Evolutionary conservation across 1,140 invertebrate genomes (phyloP).

Genomic region (Leptonema lineaticorne): DNA sequence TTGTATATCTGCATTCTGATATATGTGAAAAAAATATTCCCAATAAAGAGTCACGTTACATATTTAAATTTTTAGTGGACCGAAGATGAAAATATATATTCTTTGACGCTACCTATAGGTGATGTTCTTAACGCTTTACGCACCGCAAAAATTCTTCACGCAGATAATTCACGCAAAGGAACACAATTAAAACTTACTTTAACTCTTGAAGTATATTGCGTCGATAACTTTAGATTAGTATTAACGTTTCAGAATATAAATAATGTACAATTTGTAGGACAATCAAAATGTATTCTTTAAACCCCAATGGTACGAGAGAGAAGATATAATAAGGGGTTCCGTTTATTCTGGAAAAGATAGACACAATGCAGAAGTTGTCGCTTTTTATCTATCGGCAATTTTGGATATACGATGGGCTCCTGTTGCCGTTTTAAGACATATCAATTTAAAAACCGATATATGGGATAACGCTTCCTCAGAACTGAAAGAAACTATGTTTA

Average conservation of each 20-base stretch:
- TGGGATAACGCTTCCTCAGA: constrained; percentile 66
- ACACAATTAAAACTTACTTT: constrained; percentile 89
- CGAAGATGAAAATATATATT: constrained; percentile 65
- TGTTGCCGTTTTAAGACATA: constrained; percentile 72
- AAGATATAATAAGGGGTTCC: constrained; percentile 72
- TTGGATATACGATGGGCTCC: constrained; percentile 78
- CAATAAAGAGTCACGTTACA: too few relatives aligned
- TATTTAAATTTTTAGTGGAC: constrained; percentile 65
- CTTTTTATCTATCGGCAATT: constrained; percentile 85
- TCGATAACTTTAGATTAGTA: constrained; percentile 6
- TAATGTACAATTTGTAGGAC: constrained; percentile 51
- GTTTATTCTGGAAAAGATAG: constrained; percentile 89
- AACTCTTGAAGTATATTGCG: constrained; percentile 62
- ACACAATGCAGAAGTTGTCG: constrained; percentile 92
- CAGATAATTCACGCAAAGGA: constrained; percentile 75
- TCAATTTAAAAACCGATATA: constrained; percentile 76
- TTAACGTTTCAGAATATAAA: not conserved
- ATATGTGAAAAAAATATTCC: too few relatives aligned
- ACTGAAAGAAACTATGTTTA: constrained; percentile 62
- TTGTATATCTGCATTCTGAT: too few relatives aligned
- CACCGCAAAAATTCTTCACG: constrained; percentile 68
- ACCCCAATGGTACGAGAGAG: constrained; percentile 82
- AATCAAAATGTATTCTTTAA: constrained; percentile 85
- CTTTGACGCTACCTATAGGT: constrained; percentile 66
- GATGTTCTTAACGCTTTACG: constrained; percentile 70